A percentile compares a stretch with the other conserved stretches of the same genome.
These are phyloP conservation scores for Acinonyx jubatus DNA, from an alignment of 2,113 vertebrate species.

Conservation along the genomic window DNA sequence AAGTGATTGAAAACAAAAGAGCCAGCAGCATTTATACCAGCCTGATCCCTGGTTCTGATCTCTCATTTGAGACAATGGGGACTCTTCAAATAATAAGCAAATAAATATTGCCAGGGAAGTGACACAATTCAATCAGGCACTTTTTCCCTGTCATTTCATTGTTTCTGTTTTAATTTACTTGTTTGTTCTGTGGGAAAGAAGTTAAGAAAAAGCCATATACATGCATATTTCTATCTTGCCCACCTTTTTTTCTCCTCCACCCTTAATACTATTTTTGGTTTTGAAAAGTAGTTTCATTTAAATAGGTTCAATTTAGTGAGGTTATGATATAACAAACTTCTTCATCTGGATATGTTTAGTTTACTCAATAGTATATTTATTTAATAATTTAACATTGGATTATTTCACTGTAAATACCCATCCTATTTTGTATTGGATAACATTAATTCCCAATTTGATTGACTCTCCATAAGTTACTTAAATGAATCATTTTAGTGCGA, in stretches of 20 bases:
- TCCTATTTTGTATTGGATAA: background rate
- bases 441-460: background rate
- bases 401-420: conserved; percentile 10
- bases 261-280: background rate
- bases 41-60: background rate
- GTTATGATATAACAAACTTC: background rate
- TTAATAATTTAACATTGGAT: background rate
- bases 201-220: conserved; percentile 14
- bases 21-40: background rate
- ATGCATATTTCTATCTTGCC: background rate
- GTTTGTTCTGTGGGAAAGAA: conserved; percentile 24
- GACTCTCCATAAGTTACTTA: background rate
- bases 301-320: background rate
- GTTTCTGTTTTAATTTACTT: conserved; percentile 59
- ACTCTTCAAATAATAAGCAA: conserved; percentile 50
- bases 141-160: conserved; percentile 39
- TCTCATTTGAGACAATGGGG: background rate
- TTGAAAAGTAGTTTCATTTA: conserved; percentile 23
- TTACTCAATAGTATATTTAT: background rate
- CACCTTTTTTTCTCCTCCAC: background rate
- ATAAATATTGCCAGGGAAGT: conserved; percentile 45
- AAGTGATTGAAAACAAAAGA: conserved; percentile 11
- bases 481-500: background rate
- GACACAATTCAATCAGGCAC: conserved; percentile 24
- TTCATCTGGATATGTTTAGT: background rate